Evolutionary conservation across 1,140 invertebrate species (phyloP), one percentile per base, ranked within the genome.

Genomic region (Stegodyphus mimosarum): DNA sequence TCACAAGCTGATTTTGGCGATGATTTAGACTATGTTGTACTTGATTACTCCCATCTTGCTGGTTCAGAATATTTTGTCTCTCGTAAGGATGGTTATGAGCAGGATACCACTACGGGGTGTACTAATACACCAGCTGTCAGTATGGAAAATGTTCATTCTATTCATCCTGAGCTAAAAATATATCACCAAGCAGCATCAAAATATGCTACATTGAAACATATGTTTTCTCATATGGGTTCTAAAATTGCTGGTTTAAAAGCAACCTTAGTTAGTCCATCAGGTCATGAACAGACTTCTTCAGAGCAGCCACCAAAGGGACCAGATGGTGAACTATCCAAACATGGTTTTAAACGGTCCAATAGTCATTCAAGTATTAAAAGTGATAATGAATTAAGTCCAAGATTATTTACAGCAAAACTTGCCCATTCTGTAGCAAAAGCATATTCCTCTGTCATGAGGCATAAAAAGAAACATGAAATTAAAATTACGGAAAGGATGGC

Each of bases 151-250:
- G 90, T 90, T 74, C 79, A 91, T 67, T 93, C 93, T 87, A 92
- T 94, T 79, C 94, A 95, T 89, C 94, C 94, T 0, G 94, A 95
- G 88, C 94, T 95, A 88, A 95, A 94, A 90, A 95, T 95, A 87
- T 95, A 95, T 87, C 92, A 93, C 86, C 91, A 93, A 1, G 92
- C 89, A 63, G 87, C 90, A 6, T 90, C 91, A 50, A 91, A 89
- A 88, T 90, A 88, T 63, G 53, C 90, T 53, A 89, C 91, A 2
- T 87, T 92, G 11, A 90, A 90, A 86, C 89, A 90, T 69, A 90
- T 92, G 15, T 89, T 92, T 60, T 88, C 89, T 4, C 91, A 88
- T 76, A 90, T 92, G 48, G 89, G 90, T 51, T 87, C 87, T 1
- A 88, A 88, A 64, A 74, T 89, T 63, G 87, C 87, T 63, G 71